Base-by-base conservation (phyloP, 2,797 vertebrate genomes). In the Cephalopachus bancanus region DNA sequence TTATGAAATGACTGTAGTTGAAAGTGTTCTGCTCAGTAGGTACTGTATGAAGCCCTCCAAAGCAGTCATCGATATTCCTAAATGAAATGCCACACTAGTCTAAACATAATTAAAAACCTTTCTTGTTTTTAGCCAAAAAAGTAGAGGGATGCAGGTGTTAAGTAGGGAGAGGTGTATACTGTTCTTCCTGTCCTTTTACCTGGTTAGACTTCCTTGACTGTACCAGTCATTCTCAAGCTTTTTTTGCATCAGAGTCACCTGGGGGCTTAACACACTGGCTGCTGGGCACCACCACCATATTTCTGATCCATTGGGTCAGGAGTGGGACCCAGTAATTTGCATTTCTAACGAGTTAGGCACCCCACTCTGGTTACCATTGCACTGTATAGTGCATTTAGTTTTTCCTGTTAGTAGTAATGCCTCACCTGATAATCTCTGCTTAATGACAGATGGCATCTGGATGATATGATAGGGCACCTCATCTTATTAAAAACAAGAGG, bases 81-180 rank as follows among this genome's bases (percentile, higher is more conserved):
- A 78, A 44, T 86, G 55, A 75, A 84, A 64, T 80, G 26, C 30
- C 64, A 2, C 24, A 49, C 67, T 96, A 24, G 84, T 91, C 28
- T 60, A 72, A 86, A 88, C 89, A 55, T n/a, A 51, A 86, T 91
- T 16, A 90, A 64, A 59, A 79, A 80, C 75, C 26, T 62, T 89
- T 44, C 44, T 14, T 76, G 17, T 37, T 93, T 87, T 91, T 44
- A 71, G 71, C 15, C 44, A 24, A 69, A 84, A 16, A 20, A 37
- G 24, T 15, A 24, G 16, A 51, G 37, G 33, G 22, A 33, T 22
- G 33, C 22, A 3, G 16, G 19, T 10, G 2, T 83, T 33, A 49
- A 28, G 30, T 11, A 12, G 12, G 33, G 30, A 28, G 24, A 16
- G n/a, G 53, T 53, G 83, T 60, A 49, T 62, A 55, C 67, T 92